Base-by-base conservation (phyloP, 2,888 invertebrate genomes). In the Melanotus villosus region DNA sequence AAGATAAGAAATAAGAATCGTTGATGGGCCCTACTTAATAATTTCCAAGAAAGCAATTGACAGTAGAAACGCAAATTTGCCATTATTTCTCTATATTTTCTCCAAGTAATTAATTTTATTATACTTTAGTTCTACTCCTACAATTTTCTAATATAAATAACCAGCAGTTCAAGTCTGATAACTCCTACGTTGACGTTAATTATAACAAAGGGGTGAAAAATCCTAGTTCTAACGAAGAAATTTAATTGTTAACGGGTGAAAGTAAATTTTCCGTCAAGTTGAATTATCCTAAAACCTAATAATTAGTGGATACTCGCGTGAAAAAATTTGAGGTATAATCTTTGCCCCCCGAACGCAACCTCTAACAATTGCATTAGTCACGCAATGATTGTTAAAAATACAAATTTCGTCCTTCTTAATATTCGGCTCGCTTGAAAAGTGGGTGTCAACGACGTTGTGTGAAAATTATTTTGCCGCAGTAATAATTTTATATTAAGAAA, bases 261-360 rank as follows among this genome's bases (percentile, higher is more conserved):
- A 50, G 7, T 50, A 50, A 50, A 45, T 3, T 45, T 30, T 50
- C 26, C 21, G 50, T 14, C 50, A 50, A 50, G 6, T 19, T 14
- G 50, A 50, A 23, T 50, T 50, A 50, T 50, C 50, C 30, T 50
- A 50, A 50, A 50, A 50, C n/a, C 50, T 7, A 52, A 52, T 16
- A 52, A 47, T 47, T 30, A 52, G 12, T 3, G 9, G 30, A 52
- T 3, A 30, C 16, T 30, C 26, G 32, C 52, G 32, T 34, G 52
- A 52, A 52, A 52, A 52, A 52, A 52, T 52, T 18, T 52, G 16
- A 16, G 23, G 16, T 52, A 47, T 14, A 47, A 19, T 47, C 47
- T 47, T 52, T 32, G 26, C 2, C 32, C n/a, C 52, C 14, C 52
- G 16, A 52, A 52, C 52, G 32, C 32, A 23, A 23, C n/a, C n/a